These are phyloP conservation scores for Dicrurus megarhynchus DNA, from an alignment of 2,113 vertebrate species.

Conservation along the genomic window DNA sequence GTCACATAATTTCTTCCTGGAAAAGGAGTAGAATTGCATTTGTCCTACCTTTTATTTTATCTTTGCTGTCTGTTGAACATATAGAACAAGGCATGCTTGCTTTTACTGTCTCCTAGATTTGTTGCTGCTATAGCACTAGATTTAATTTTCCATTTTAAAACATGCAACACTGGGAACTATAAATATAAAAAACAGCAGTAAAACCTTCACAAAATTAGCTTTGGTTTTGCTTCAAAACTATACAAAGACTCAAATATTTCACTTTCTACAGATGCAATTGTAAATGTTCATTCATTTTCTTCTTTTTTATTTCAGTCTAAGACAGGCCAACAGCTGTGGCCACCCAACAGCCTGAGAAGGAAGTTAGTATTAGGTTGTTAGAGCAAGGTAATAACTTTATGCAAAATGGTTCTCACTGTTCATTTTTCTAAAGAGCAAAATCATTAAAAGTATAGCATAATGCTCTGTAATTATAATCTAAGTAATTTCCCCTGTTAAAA, in stretches of 20 bases:
- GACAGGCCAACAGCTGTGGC: background rate
- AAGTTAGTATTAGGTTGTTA: background rate
- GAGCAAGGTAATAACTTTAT: conserved; percentile 12
- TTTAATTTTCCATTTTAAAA: background rate
- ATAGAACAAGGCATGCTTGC: background rate
- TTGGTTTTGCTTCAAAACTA: background rate
- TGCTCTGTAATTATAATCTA: conserved; percentile 44
- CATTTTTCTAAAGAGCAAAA: conserved; percentile 35
- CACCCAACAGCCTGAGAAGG: background rate
- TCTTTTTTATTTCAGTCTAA: background rate
- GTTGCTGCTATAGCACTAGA: background rate
- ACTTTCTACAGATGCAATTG: background rate
- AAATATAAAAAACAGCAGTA: background rate
- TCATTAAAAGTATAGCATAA: conserved; percentile 39
- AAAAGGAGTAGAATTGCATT: background rate
- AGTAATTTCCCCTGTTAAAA: conserved; percentile 47
- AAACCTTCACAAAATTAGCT: background rate
- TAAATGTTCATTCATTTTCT: background rate
- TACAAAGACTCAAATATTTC: background rate
- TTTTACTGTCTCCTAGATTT: background rate
- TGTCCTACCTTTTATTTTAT: background rate
- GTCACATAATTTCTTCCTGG: background rate
- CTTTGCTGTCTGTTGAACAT: background rate
- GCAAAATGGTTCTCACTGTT: conserved; percentile 10
- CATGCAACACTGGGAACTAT: background rate